A percentile compares a stretch with the other conserved stretches of the same genome.
Conservation (phyloP, 2,888 invertebrate species). For the Chouioia cunea region DNA sequence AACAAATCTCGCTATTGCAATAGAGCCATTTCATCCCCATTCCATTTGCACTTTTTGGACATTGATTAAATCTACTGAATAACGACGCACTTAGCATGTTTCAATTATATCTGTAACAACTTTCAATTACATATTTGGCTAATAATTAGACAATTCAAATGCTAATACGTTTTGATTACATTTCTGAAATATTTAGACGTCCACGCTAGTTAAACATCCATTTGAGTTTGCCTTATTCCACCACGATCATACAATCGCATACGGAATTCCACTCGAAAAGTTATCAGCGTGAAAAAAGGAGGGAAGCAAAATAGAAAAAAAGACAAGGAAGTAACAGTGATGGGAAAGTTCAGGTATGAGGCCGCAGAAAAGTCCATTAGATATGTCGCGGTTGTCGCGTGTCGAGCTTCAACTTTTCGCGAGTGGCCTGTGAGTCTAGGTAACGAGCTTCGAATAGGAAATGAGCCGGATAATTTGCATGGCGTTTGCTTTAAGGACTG, state of each 20-base stretch:
- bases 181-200: constrained; percentile 7
- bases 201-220: constrained; percentile 25
- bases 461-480: constrained; percentile 54
- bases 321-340: constrained; percentile 3
- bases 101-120: too few relatives aligned
- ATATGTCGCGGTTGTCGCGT: constrained; percentile 45
- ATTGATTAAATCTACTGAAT: too few relatives aligned
- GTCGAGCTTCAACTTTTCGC: constrained; percentile 45
- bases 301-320: neutral
- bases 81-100: too few relatives aligned
- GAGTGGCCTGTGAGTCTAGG: constrained; percentile 40
- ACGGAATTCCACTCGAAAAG: constrained; percentile 39
- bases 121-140: too few relatives aligned
- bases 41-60: too few relatives aligned
- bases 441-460: constrained; percentile 54
- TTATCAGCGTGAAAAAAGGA: constrained; percentile 7
- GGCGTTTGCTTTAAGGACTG: constrained; percentile 48
- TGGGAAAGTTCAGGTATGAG: constrained; percentile 20
- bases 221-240: neutral
- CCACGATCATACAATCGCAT: constrained; percentile 24
- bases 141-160: too few relatives aligned
- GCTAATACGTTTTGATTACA: too few relatives aligned
- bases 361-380: constrained; percentile 41
- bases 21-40: too few relatives aligned
- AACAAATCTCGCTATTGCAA: too few relatives aligned